Percentiles rank a stretch among this genome's conserved stretches.
These are phyloP conservation scores for Lasioglossum villosulum DNA, from an alignment of 2,888 invertebrate genomes.

Conservation along the genomic window DNA sequence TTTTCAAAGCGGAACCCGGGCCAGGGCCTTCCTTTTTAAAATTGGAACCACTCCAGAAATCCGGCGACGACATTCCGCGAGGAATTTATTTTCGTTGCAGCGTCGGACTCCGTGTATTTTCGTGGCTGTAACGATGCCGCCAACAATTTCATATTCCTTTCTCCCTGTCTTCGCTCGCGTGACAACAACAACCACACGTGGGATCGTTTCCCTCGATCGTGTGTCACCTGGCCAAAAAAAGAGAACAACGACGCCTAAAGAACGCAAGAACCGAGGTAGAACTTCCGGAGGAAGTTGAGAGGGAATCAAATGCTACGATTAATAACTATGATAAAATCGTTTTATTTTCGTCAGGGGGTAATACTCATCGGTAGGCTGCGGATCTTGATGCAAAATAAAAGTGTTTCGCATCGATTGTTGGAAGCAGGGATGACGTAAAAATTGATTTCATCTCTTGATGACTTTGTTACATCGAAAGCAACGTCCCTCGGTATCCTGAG, in stretches of 20 bases:
- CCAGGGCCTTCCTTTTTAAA: constrained; percentile 71
- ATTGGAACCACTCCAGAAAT: constrained; percentile 73
- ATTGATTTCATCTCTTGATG: too few species aligned
- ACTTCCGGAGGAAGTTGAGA: neutral
- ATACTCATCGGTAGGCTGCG: too few species aligned
- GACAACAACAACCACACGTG: constrained; percentile 22
- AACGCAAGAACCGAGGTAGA: neutral
- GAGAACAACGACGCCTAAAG: neutral
- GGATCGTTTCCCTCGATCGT: neutral
- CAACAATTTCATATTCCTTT: constrained; percentile 33
- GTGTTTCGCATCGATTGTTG: too few species aligned
- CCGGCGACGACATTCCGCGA: constrained; percentile 60
- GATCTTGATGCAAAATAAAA: too few species aligned
- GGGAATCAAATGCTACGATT: neutral
- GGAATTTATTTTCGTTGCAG: constrained; percentile 70
- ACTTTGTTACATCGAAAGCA: too few species aligned
- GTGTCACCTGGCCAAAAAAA: neutral
- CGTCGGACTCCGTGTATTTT: constrained; percentile 48
- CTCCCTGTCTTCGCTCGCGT: constrained; percentile 32
- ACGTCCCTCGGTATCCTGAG: too few species aligned
- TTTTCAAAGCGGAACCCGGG: constrained; percentile 38
- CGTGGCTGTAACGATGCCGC: constrained; percentile 11
- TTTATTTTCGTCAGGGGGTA: too few species aligned
- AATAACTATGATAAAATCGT: too few species aligned
- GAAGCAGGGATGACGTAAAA: too few species aligned